Conservation (phyloP, 2,797 vertebrate species). For the Sylvilagus floridanus region DNA sequence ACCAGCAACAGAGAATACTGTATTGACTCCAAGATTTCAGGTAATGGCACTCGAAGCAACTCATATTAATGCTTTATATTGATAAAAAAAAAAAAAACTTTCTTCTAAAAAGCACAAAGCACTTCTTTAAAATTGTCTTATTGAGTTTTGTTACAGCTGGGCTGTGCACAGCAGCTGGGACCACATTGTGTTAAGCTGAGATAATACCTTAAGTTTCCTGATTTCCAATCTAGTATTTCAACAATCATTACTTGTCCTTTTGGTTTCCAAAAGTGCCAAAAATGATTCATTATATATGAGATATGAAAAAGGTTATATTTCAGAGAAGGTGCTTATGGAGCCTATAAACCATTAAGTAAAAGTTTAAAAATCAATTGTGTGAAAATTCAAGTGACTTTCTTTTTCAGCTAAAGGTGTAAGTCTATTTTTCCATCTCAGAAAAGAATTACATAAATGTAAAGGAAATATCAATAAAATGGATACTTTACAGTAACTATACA, state of each 20-base stretch:
- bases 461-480: constrained; percentile 52
- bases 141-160: constrained; percentile 67
- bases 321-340: constrained; percentile 59
- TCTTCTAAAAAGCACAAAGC: constrained; percentile 68
- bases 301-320: constrained; percentile 64
- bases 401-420: constrained; percentile 51
- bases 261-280: constrained; percentile 60
- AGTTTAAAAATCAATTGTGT: constrained; percentile 71
- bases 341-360: constrained; percentile 47
- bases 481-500: constrained; percentile 44
- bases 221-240: constrained; percentile 69
- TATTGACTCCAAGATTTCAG: constrained; percentile 80
- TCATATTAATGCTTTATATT: constrained; percentile 68
- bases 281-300: constrained; percentile 51
- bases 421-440: constrained; percentile 47
- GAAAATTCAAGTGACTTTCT: constrained; percentile 61
- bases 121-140: constrained; percentile 61
- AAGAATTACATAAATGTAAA: constrained; percentile 25
- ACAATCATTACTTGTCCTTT: constrained; percentile 55
- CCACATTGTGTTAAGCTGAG: constrained; percentile 20
- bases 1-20: constrained; percentile 72
- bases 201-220: constrained; percentile 61
- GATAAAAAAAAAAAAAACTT: constrained; percentile 47
- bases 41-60: constrained; percentile 74
- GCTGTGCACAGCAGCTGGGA: background rate